Percentiles rank a stretch among this genome's conserved stretches.
phyloP scores from a whole-genome alignment of 2,113 vertebrate genomes.

The Tursiops truncatus region DNA sequence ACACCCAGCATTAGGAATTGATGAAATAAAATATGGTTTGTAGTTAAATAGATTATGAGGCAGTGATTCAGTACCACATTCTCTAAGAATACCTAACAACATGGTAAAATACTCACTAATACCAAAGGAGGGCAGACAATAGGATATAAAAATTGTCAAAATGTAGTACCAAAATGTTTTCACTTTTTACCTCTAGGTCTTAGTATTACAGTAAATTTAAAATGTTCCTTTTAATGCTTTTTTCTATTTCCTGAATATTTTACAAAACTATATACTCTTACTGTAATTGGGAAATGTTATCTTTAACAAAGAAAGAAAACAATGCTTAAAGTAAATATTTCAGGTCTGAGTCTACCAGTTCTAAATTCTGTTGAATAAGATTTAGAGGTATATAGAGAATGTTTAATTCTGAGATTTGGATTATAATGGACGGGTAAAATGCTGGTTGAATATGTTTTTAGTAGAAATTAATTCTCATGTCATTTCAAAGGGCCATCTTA shows the following conservation, averaged over 20 bases:
- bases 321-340: background rate
- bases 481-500: background rate
- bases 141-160: background rate
- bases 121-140: background rate
- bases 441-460: conserved; percentile 21
- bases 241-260: background rate
- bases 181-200: background rate
- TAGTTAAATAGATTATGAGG: background rate
- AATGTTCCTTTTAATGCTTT: background rate
- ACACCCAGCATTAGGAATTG: background rate
- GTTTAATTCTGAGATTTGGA: conserved; percentile 8
- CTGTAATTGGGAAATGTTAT: background rate
- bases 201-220: background rate
- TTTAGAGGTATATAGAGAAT: conserved; percentile 19
- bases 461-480: background rate
- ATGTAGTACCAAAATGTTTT: background rate
- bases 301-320: conserved; percentile 40
- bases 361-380: background rate
- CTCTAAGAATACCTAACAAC: conserved; percentile 6
- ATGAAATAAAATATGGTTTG: background rate
- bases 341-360: background rate
- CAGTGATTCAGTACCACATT: background rate
- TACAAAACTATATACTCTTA: background rate
- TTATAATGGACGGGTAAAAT: background rate
- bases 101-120: conserved; percentile 3